Conservation (phyloP, 2,113 vertebrate species). For the Marcusenius ussheri region DNA sequence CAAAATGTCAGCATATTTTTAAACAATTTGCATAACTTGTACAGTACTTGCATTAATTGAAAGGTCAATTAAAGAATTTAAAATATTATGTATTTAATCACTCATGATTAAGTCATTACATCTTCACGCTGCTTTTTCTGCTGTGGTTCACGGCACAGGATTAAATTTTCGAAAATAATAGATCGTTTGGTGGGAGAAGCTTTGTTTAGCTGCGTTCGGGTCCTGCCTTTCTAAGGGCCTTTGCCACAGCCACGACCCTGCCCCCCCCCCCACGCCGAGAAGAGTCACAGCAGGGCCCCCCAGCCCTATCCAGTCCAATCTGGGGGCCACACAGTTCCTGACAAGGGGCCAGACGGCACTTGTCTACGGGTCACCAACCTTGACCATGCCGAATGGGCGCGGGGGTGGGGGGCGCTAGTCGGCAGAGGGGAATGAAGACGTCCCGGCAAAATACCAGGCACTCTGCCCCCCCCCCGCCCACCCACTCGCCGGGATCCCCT, state of each 20-base stretch:
- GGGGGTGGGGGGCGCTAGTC: slow-evolving; percentile 44
- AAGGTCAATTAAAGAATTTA: neutral
- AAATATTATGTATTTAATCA: neutral
- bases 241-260: neutral
- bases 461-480: neutral
- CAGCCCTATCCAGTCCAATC: slow-evolving; percentile 55
- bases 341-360: slow-evolving; percentile 38
- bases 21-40: neutral
- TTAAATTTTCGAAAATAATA: neutral
- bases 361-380: slow-evolving; percentile 48
- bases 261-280: slow-evolving; percentile 36
- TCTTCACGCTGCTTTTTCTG: neutral
- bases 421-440: slow-evolving; percentile 55
- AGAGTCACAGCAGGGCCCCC: slow-evolving; percentile 57
- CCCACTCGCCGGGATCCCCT: neutral
- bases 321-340: slow-evolving; percentile 36
- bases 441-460: slow-evolving; percentile 46
- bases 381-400: slow-evolving; percentile 46
- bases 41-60: neutral
- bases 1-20: neutral
- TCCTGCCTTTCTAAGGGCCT: neutral
- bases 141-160: neutral
- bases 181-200: neutral
- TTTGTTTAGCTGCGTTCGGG: neutral
- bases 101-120: neutral